Evolutionary conservation across 2,888 invertebrate species (phyloP), one percentile per base, ranked within the genome.

Genomic region (Apamea anceps): DNA sequence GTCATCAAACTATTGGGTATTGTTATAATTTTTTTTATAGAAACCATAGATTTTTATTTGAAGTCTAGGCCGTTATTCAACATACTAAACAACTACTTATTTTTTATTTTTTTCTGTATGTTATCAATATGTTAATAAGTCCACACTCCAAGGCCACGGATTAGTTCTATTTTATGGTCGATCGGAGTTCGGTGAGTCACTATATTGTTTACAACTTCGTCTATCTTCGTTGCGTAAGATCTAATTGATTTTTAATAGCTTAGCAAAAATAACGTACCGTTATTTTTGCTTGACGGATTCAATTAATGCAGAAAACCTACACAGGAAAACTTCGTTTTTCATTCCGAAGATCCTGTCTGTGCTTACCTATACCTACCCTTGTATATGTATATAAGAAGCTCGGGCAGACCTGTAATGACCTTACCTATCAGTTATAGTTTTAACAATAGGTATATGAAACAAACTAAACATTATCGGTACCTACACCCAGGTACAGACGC

Each of bases 61-160:
- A 4, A 37, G 10, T 18, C 28, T 78, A 28, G 28, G 28, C 54
- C 25, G 1, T 13, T 60, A 28, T 60, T 25, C 18, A 45, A 74
- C 5, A 60, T 10, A 66, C 72, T 42, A 72, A 25, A 15, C 25
- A 28, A 57, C 1, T 21, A 32, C 48, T 42, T 32, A 28, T 57
- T 71, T 57, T 45, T 21, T 6, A 32, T 68, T 37, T 37, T 72
- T 74, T 84, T 67, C 60, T 12, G 2, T 51, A 13, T n/a, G 51
- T 72, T 82, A 82, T 78, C 82, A 72, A 75, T 73, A 79, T 82
- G 66, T 85, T 54, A 76, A 76, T 85, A 71, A 85, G 73, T 82
- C n/a, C 79, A 66, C 42, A 73, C 54, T 81, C 32, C 84, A 86
- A 86, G 84, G 85, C 5, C 71, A 21, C n/a, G 65, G 66, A 81